phyloP scores from a whole-genome alignment of 2,113 vertebrate species.

The Cheilinus undulatus region DNA sequence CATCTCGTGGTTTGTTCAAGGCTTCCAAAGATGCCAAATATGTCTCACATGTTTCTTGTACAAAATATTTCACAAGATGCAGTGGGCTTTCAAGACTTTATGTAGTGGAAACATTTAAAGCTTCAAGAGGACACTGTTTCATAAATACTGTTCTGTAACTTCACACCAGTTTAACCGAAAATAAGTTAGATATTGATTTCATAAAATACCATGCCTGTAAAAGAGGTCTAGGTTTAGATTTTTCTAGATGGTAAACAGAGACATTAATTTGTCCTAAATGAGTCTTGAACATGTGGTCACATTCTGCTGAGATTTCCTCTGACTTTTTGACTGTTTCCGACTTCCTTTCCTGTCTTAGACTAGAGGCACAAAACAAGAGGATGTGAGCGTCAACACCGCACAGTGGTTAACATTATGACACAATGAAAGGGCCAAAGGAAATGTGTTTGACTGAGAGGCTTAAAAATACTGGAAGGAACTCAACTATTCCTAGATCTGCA shows the following conservation, averaged over 20 bases:
- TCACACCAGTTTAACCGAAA: not conserved
- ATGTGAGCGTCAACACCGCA: conserved; percentile 2
- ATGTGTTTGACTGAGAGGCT: conserved; percentile 12
- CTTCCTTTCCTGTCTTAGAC: conserved; percentile 52
- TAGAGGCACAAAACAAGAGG: conserved; percentile 19
- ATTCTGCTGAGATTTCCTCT: conserved; percentile 20
- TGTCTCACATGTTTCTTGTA: not conserved
- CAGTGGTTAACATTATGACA: conserved; percentile 7
- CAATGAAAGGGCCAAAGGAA: not conserved
- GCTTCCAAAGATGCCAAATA: not conserved
- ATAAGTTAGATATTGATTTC: not conserved
- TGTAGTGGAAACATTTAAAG: not conserved
- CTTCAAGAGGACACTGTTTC: not conserved
- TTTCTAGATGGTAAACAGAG: no score
- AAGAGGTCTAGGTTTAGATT: no score
- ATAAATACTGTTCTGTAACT: not conserved
- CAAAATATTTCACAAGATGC: not conserved
- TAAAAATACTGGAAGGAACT: not conserved
- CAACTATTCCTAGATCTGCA: not conserved
- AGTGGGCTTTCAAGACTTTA: not conserved
- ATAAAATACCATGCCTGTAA: not conserved
- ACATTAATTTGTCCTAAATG: not conserved
- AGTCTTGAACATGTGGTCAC: not conserved
- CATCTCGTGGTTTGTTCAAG: not conserved
- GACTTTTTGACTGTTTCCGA: not conserved